phyloP scores from a whole-genome alignment of 2,113 vertebrate species.

The Podilymbus podiceps region DNA sequence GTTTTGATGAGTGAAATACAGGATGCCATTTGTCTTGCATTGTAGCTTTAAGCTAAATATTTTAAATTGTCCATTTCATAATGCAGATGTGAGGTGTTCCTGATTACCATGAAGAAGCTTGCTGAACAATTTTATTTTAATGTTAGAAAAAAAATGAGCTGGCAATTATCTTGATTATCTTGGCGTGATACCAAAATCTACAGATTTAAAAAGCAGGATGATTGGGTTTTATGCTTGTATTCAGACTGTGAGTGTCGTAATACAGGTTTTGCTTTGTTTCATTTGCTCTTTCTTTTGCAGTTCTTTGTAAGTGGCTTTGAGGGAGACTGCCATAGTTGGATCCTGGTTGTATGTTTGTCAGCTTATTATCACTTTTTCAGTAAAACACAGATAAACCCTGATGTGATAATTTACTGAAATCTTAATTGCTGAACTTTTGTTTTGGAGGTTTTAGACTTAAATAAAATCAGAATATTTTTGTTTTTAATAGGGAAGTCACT shows the following conservation, averaged over 20 bases:
- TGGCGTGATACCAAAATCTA: conserved; percentile 11
- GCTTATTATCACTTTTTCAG: neutral
- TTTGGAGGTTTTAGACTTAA: neutral
- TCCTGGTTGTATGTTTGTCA: neutral
- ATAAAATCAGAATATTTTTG: neutral
- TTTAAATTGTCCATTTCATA: neutral
- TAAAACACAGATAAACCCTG: neutral
- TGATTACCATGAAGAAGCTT: neutral
- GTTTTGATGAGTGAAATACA: neutral
- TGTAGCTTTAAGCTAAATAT: neutral
- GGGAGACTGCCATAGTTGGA: neutral
- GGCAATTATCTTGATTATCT: conserved; percentile 31
- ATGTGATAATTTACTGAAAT: neutral
- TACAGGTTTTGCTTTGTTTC: neutral
- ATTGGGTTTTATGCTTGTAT: neutral
- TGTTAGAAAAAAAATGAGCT: neutral
- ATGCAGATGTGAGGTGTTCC: neutral
- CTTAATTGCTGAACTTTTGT: neutral
- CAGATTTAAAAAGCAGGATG: conserved; percentile 23
- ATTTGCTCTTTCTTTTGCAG: neutral
- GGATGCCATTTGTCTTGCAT: neutral
- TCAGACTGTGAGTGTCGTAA: neutral
- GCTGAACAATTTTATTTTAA: neutral
- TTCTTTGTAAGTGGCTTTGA: neutral
- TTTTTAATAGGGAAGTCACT: neutral